These are phyloP conservation scores for Tetragnatha versicolor DNA, from an alignment of 1,140 invertebrate species.

Conservation along the genomic window DNA sequence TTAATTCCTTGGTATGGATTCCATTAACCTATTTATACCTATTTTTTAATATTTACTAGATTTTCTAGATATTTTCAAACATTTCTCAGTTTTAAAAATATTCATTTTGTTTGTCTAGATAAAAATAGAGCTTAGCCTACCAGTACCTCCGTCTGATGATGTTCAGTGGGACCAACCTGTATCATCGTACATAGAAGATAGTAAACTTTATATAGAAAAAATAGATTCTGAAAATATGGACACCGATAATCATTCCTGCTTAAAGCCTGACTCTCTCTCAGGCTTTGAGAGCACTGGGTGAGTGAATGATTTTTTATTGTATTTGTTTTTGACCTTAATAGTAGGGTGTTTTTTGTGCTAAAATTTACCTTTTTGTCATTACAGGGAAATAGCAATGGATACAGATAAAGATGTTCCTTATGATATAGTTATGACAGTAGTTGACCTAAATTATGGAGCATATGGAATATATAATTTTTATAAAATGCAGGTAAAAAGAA, in stretches of 20 bases:
- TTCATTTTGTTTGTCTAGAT: slow-evolving; percentile 1
- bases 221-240: slow-evolving; percentile 58
- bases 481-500: slow-evolving; percentile 65
- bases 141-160: slow-evolving; percentile 33
- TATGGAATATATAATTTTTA: slow-evolving; percentile 70
- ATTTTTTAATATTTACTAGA: too few relatives aligned
- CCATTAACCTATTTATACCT: too few relatives aligned
- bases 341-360: neutral
- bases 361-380: slow-evolving; percentile 6
- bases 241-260: neutral
- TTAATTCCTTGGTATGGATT: neutral
- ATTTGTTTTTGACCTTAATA: neutral
- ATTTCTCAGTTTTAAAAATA: too few relatives aligned
- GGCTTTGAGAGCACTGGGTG: slow-evolving; percentile 54
- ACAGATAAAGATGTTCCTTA: slow-evolving; percentile 62
- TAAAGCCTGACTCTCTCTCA: slow-evolving; percentile 47
- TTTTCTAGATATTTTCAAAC: neutral
- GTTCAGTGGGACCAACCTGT: slow-evolving; percentile 43
- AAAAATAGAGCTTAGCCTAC: slow-evolving; percentile 47
- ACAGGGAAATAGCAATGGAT: slow-evolving; percentile 61
- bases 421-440: slow-evolving; percentile 66
- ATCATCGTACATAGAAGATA: slow-evolving; percentile 59
- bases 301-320: neutral
- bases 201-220: slow-evolving; percentile 58
- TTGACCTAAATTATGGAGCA: slow-evolving; percentile 64